Conservation (phyloP, 2,113 vertebrate species). For the Orycteropus afer region DNA sequence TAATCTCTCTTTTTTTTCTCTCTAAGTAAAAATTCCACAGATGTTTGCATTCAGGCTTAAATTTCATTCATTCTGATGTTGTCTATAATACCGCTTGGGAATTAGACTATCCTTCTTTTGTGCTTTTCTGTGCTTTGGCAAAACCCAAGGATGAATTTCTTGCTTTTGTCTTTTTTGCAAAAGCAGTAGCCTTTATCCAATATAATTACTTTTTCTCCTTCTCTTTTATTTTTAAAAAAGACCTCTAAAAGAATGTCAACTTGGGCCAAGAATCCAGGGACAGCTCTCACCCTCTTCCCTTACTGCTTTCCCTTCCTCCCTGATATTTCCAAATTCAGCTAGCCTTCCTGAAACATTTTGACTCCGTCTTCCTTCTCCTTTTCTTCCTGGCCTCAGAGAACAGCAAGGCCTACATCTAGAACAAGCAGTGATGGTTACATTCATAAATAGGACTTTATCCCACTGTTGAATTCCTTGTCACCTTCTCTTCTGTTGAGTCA, state of each 20-base stretch:
- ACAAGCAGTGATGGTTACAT: neutral
- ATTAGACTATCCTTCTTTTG: conserved; percentile 40
- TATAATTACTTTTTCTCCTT: conserved; percentile 10
- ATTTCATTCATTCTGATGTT: conserved; percentile 70
- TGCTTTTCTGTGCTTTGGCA: conserved; percentile 64
- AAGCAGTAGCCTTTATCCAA: conserved; percentile 49
- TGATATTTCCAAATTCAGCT: neutral
- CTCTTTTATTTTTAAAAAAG: conserved; percentile 47
- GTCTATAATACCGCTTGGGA: conserved; percentile 35
- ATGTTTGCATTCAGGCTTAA: conserved; percentile 75
- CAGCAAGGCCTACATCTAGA: neutral
- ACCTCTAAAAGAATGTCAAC: conserved; percentile 22
- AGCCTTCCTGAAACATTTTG: neutral
- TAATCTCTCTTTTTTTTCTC: conserved; percentile 36
- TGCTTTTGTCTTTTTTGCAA: conserved; percentile 64
- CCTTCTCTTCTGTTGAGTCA: neutral
- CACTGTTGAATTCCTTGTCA: too few relatives aligned
- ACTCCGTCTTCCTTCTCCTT: neutral
- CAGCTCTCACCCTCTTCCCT: neutral
- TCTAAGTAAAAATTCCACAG: conserved; percentile 64
- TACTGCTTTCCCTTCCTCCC: neutral
- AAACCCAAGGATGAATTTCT: conserved; percentile 41
- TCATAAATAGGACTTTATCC: neutral
- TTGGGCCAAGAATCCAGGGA: neutral
- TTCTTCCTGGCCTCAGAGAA: neutral